Conservation (phyloP, 2,113 vertebrate genomes). For the Lichenostomus cassidix region DNA sequence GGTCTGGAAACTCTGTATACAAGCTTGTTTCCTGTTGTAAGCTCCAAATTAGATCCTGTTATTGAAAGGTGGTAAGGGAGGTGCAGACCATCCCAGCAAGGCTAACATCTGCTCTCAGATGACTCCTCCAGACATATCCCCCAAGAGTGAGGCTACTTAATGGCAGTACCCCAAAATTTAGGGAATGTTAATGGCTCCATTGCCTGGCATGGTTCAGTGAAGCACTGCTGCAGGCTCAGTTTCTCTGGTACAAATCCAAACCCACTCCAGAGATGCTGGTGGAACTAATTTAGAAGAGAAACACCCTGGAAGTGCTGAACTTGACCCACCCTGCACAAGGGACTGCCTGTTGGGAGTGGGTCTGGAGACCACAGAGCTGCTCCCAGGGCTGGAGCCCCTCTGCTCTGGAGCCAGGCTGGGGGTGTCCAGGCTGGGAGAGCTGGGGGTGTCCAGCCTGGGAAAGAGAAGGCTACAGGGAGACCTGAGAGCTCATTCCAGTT, state of each 20-base stretch:
- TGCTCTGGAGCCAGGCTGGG: not conserved
- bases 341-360: not conserved
- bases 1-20: constrained; percentile 27
- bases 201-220: not conserved
- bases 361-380: fast-evolving
- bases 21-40: constrained; percentile 29
- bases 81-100: not conserved
- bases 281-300: not conserved
- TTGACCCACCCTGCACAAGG: not conserved
- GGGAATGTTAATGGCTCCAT: not conserved
- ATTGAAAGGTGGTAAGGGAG: constrained; percentile 10
- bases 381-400: fast-evolving
- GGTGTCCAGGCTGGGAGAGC: not conserved
- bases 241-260: not conserved
- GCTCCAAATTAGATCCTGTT: constrained; percentile 15
- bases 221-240: not conserved
- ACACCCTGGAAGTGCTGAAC: not conserved
- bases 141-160: not conserved
- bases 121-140: not conserved
- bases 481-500: fast-evolving
- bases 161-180: not conserved
- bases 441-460: not conserved
- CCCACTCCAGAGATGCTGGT: not conserved
- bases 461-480: not conserved
- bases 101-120: not conserved